These are phyloP conservation scores for Lithobates sylvaticus DNA, from an alignment of 2,797 vertebrate genomes.

Conservation along the genomic window DNA sequence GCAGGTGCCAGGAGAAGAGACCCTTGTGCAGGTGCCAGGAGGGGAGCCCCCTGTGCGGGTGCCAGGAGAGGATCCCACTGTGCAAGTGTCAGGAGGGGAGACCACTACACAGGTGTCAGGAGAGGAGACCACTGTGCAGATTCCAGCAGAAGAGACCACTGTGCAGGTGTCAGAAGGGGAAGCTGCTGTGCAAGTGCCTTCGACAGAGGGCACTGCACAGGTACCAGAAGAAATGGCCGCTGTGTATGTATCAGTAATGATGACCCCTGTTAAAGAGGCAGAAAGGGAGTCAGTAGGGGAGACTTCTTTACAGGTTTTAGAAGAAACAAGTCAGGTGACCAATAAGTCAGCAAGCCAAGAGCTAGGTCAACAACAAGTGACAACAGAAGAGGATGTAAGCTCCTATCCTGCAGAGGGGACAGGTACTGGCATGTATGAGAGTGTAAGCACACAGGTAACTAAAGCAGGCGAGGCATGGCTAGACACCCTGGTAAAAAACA, in stretches of 20 bases:
- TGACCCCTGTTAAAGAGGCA: background rate
- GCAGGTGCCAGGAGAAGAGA: background rate
- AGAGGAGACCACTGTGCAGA: background rate
- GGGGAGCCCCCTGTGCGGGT: background rate
- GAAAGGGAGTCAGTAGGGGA: background rate
- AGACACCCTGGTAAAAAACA: conserved; percentile 13
- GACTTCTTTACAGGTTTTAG: background rate
- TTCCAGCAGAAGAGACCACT: background rate
- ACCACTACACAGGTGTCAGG: background rate
- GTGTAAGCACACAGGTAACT: background rate
- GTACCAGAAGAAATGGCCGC: background rate
- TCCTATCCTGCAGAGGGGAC: background rate
- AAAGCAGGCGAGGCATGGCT: conserved; percentile 7
- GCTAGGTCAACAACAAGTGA: background rate
- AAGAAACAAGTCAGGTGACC: background rate
- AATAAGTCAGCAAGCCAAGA: too few relatives aligned
- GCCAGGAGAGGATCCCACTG: background rate
- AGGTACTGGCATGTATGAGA: background rate
- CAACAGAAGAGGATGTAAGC: background rate
- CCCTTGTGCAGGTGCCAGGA: background rate
- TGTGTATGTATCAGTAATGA: background rate
- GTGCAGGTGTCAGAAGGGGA: background rate
- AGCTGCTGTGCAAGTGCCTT: background rate
- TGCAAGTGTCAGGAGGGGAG: conserved; percentile 4
- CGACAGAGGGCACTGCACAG: background rate